Percentiles rank a stretch among this genome's conserved stretches.
phyloP scores from a whole-genome alignment of 2,113 vertebrate species.

The Solea solea region DNA sequence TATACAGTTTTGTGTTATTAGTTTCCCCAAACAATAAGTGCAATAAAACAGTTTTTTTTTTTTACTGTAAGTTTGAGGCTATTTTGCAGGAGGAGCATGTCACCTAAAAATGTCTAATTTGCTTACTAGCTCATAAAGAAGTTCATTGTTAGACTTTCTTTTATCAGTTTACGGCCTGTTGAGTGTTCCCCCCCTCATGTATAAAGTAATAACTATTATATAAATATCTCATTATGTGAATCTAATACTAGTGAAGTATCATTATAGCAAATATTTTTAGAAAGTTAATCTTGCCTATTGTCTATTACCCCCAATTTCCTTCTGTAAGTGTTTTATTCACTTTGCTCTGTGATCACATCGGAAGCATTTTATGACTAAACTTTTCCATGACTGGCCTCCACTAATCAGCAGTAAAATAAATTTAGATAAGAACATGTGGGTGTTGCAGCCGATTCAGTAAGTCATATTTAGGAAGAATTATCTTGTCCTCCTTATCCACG shows the following conservation, averaged over 20 bases:
- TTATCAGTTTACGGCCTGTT: constrained; percentile 40
- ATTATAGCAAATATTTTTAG: neutral
- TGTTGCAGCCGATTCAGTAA: neutral
- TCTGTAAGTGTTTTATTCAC: neutral
- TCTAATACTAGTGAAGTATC: neutral
- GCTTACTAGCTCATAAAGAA: constrained; percentile 48
- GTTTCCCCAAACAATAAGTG: constrained; percentile 49
- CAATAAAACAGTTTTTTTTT: constrained; percentile 42
- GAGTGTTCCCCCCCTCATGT: constrained; percentile 35
- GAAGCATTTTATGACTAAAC: neutral
- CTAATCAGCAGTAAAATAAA: constrained; percentile 10
- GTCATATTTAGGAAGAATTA: neutral
- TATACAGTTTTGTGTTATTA: constrained; percentile 31
- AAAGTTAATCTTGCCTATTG: too few relatives aligned
- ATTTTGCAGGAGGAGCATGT: constrained; percentile 26
- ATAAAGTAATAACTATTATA: constrained; percentile 2
- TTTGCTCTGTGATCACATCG: too few relatives aligned
- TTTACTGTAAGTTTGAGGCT: neutral
- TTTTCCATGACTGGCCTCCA: constrained; percentile 1
- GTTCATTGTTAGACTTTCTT: constrained; percentile 35
- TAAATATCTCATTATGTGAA: neutral
- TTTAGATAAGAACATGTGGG: constrained; percentile 1
- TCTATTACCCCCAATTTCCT: too few relatives aligned
- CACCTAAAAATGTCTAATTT: constrained; percentile 34
- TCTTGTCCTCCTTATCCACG: neutral